Base-by-base conservation (phyloP, 2,797 vertebrate species). In the Antrozous pallidus region DNA sequence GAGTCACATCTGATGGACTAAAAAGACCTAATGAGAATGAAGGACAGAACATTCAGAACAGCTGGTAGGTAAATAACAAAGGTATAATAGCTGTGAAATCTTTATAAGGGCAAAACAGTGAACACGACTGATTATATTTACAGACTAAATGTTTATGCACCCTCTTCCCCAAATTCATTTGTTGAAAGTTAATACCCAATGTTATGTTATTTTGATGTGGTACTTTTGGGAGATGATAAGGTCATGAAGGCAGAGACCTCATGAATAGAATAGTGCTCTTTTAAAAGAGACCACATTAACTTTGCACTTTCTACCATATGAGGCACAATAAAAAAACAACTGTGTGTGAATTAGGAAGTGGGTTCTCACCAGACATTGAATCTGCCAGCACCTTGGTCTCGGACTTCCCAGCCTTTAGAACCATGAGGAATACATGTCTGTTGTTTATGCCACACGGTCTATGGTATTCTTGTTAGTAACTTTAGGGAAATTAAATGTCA, bases 31-130 rank as follows among this genome's bases (percentile, higher is more conserved):
- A 26, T 61, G 71, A 91, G 80, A 95, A 91, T 82, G 63, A 74
- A 79, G 79, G 45, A 79, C 22, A 75, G 14, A 82, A 22, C 40
- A 75, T 73, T 65, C 42, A 90, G 54, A 93, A 67, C 49, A 83
- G 36, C 40, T 71, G 86, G 71, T 69, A 91, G 33, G 58, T 92
- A 82, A 94, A 79, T 82, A 93, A 65, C 51, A 83, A 92, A 81
- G 4, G 3, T 14, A 28, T 54, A 88, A 82, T 45, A 78, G 70
- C 51, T 69, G 2, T 81, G 38, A 88, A 56, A 31, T 38, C 77
- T 88, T 92, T 61, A 70, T 83, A 36, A 91, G 65, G 47, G 14
- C 14, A 78, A 81, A 79, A 31, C 63, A 79, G n/a, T 82, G 31
- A 67, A 51, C 17, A 70, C 85, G 61, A 93, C 24, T 92, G 54